Conservation (phyloP, 2,797 vertebrate species). For the Aphelocoma californica region DNA sequence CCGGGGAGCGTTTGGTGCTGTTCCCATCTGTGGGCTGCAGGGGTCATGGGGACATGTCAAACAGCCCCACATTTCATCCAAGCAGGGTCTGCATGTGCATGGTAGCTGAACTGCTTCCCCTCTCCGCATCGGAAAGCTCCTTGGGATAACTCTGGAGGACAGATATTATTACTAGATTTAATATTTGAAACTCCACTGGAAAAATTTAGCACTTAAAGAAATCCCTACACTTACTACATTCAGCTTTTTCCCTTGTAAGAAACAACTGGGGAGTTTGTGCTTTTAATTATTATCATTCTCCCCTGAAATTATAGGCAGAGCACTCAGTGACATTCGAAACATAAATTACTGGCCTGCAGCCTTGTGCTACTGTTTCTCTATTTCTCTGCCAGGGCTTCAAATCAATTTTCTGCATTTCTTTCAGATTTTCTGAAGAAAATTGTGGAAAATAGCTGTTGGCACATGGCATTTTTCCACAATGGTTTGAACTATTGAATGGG, state of each 20-base stretch:
- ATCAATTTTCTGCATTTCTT: constrained; percentile 81
- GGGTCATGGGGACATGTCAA: not conserved
- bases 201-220: constrained; percentile 72
- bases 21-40: not conserved
- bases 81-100: not conserved
- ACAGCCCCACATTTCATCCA: not conserved
- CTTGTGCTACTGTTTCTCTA: constrained; percentile 76
- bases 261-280: constrained; percentile 73
- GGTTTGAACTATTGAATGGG: constrained; percentile 77
- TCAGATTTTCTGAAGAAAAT: constrained; percentile 77
- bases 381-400: constrained; percentile 74
- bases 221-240: constrained; percentile 60
- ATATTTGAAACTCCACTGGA: constrained; percentile 72
- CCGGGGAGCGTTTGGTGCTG: not conserved
- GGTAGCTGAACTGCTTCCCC: not conserved
- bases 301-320: constrained; percentile 79
- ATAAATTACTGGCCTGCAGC: constrained; percentile 81
- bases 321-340: constrained; percentile 77
- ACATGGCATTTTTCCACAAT: constrained; percentile 80
- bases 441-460: constrained; percentile 83
- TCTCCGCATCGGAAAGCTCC: not conserved
- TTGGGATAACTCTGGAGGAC: constrained; percentile 16
- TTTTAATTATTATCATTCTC: constrained; percentile 82
- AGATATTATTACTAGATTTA: constrained; percentile 50
- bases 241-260: constrained; percentile 70